Conservation (phyloP, 2,888 invertebrate species). For the Nemapogon koenigi region DNA sequence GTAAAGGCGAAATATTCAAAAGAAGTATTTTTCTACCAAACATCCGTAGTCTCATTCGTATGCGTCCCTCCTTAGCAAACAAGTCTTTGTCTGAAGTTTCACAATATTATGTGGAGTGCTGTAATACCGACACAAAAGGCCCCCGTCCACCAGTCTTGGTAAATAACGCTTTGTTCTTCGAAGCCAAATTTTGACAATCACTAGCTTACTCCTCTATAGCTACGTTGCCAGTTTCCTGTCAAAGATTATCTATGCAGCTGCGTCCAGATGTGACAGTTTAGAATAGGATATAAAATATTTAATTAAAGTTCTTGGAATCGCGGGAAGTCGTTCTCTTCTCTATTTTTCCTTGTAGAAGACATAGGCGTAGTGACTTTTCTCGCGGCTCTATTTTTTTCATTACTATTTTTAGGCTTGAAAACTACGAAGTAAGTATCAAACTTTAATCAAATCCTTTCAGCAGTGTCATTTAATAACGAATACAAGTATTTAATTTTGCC, state of each 20-base stretch:
- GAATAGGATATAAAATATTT: too few relatives aligned
- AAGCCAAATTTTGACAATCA: constrained; percentile 68
- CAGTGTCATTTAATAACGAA: too few relatives aligned
- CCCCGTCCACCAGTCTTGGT: constrained; percentile 38
- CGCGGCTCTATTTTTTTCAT: too few relatives aligned
- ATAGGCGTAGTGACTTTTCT: too few relatives aligned
- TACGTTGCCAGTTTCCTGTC: constrained; percentile 29
- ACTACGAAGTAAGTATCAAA: too few relatives aligned
- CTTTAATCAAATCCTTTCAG: too few relatives aligned
- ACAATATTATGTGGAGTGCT: constrained; percentile 65
- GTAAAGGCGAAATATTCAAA: neutral
- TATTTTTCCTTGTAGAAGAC: too few relatives aligned
- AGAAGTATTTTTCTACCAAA: neutral
- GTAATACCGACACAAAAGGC: constrained; percentile 60
- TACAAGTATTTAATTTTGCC: too few relatives aligned
- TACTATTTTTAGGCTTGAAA: too few relatives aligned
- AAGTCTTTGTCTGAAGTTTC: constrained; percentile 57
- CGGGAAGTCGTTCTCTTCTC: too few relatives aligned
- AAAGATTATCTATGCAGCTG: constrained; percentile 42
- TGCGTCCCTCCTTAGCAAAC: constrained; percentile 39
- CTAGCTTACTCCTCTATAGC: constrained; percentile 54
- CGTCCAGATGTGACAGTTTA: too few relatives aligned
- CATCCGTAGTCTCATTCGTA: neutral
- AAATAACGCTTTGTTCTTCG: constrained; percentile 65
- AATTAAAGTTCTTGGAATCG: too few relatives aligned